These are phyloP conservation scores for Nowickia ferox DNA, from an alignment of 2,888 invertebrate genomes.

Conservation along the genomic window DNA sequence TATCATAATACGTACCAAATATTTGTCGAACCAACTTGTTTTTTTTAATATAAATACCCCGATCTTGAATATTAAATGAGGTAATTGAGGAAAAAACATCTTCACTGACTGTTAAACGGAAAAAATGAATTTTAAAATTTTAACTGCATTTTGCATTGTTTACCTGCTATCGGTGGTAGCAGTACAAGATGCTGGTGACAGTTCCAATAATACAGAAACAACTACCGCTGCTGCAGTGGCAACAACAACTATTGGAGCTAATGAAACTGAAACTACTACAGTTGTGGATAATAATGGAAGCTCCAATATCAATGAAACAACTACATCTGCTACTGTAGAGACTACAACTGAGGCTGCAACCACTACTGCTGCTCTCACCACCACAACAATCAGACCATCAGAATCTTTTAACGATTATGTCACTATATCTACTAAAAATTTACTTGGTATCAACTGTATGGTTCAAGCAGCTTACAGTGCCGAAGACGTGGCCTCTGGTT, in stretches of 20 bases:
- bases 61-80: not conserved
- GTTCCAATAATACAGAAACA: not conserved
- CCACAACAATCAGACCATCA: not conserved
- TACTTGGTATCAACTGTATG: conserved; percentile 48
- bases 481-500: conserved; percentile 13
- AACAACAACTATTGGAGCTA: not conserved
- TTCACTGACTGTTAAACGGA: not conserved
- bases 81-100: not conserved
- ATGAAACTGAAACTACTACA: not conserved
- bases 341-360: not conserved
- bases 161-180: not conserved
- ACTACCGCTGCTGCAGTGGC: not conserved
- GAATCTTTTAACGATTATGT: conserved; percentile 33
- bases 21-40: not conserved
- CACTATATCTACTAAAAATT: conserved; percentile 34
- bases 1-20: not conserved
- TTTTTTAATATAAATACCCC: conserved; percentile 40
- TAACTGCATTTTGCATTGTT: conserved; percentile 6
- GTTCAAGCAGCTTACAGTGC: conserved; percentile 10
- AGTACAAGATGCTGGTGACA: not conserved
- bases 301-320: not conserved
- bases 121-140: conserved; percentile 38
- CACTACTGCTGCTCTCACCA: not conserved
- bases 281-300: not conserved
- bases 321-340: not conserved